Conservation (phyloP, 2,888 invertebrate species). For the Synanthedon formicaeformis region DNA sequence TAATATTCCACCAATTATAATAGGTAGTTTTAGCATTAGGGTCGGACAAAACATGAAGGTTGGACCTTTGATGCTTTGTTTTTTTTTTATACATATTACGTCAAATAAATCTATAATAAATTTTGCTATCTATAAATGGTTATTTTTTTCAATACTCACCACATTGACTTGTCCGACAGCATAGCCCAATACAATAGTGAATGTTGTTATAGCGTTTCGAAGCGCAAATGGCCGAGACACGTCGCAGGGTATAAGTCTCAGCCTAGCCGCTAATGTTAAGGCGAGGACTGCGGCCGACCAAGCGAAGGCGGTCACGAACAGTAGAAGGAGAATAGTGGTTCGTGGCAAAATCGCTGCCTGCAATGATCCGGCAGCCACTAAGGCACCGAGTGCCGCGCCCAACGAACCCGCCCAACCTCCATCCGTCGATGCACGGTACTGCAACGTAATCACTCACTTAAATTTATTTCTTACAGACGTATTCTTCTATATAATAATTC, state of each 20-base stretch:
- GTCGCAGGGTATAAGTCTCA: constrained; percentile 88
- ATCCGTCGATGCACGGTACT: constrained; percentile 90
- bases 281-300: constrained; percentile 91
- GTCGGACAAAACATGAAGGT: too few relatives aligned
- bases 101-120: too few relatives aligned
- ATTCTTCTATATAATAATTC: too few relatives aligned
- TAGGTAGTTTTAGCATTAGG: too few relatives aligned
- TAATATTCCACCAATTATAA: too few relatives aligned
- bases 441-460: constrained; percentile 14
- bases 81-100: too few relatives aligned
- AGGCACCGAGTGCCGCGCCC: constrained; percentile 80
- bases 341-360: constrained; percentile 83
- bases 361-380: constrained; percentile 84
- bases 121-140: not conserved
- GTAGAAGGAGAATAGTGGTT: constrained; percentile 83
- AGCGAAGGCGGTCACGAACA: constrained; percentile 90
- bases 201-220: constrained; percentile 86
- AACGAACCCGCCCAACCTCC: constrained; percentile 87
- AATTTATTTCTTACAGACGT: too few relatives aligned
- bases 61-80: too few relatives aligned
- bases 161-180: constrained; percentile 93
- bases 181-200: constrained; percentile 87
- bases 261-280: constrained; percentile 83
- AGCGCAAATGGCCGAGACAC: constrained; percentile 85
- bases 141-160: constrained; percentile 70